Percentiles rank a stretch among this genome's conserved stretches.
Evolutionary conservation across 2,797 vertebrate genomes (phyloP).

Genomic region (Acomys russatus): DNA sequence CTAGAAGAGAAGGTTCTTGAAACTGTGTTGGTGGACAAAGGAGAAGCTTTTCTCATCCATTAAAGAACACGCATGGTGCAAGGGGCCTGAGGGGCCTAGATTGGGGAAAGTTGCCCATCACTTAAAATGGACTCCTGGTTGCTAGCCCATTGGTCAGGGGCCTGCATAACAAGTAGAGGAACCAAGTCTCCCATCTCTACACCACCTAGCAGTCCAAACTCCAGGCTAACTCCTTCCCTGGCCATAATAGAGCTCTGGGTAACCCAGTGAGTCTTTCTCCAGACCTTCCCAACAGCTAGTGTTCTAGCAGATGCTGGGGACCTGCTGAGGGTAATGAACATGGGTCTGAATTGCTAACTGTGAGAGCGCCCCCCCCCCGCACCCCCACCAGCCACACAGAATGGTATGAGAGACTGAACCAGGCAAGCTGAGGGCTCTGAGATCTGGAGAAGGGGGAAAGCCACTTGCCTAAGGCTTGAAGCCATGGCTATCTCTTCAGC

Average conservation of each 20-base stretch:
- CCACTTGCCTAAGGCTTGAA: background rate
- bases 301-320: background rate
- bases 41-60: background rate
- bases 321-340: background rate
- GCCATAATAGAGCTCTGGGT: background rate
- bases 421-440: background rate
- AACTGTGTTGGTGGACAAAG: background rate
- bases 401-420: background rate
- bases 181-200: background rate
- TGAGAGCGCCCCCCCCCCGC: background rate
- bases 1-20: conserved; percentile 26
- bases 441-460: background rate
- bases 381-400: background rate
- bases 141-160: background rate
- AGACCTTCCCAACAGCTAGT: background rate
- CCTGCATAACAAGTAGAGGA: background rate
- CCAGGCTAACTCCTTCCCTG: background rate
- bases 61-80: too few relatives aligned
- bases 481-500: background rate
- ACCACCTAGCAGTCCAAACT: background rate
- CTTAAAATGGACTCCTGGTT: background rate
- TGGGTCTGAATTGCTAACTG: background rate
- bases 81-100: background rate
- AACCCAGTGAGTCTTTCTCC: background rate
- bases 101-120: background rate